Percentiles rank a stretch among this genome's conserved stretches.
phyloP scores from a whole-genome alignment of 2,113 vertebrate genomes.

The Martes martes region DNA sequence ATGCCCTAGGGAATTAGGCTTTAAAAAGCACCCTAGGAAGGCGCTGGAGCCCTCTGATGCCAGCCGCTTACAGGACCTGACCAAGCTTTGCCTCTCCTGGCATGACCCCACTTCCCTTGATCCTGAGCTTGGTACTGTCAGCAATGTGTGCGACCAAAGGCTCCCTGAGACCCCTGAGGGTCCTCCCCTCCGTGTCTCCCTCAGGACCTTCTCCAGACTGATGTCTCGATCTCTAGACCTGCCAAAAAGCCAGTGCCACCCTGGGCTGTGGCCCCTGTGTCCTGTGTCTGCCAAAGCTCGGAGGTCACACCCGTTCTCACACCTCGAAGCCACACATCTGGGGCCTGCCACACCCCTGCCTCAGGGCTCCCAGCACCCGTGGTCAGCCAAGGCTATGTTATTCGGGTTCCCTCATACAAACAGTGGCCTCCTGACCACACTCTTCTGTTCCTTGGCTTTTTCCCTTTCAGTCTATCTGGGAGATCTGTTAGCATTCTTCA shows the following conservation, averaged over 20 bases:
- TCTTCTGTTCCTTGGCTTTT: background rate
- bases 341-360: background rate
- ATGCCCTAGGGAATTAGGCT: background rate
- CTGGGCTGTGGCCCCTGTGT: background rate
- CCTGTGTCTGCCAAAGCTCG: background rate
- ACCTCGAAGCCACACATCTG: background rate
- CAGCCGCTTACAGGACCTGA: background rate
- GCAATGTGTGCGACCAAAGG: background rate
- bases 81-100: background rate
- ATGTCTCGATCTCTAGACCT: background rate
- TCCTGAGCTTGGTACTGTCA: background rate
- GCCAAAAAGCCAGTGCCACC: background rate
- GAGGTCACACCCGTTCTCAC: background rate
- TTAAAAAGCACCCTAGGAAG: background rate
- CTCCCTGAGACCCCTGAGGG: background rate
- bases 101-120: background rate
- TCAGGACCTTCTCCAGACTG: background rate
- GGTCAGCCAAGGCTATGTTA: background rate
- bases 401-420: background rate
- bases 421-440: background rate
- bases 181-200: background rate
- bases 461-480: no score
- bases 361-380: background rate
- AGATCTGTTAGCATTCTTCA: background rate
- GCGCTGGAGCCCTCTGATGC: rapidly evolving